These are phyloP conservation scores for Pseudotriccus pelzelni DNA, from an alignment of 2,797 vertebrate species.

Conservation along the genomic window DNA sequence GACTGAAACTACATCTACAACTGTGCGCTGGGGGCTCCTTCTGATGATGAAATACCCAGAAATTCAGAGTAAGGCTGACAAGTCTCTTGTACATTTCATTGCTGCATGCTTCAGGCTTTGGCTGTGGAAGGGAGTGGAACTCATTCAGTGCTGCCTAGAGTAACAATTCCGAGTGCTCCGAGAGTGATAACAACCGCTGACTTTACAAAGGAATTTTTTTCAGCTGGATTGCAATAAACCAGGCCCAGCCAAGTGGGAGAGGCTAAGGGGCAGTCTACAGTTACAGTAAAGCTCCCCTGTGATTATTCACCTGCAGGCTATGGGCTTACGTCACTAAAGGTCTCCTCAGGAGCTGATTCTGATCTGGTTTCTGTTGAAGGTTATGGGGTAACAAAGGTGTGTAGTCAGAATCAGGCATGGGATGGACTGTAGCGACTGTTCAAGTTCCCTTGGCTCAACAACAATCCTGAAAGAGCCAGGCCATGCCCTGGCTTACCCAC, in stretches of 20 bases:
- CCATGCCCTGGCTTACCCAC: background rate
- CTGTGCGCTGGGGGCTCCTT: conserved; percentile 74
- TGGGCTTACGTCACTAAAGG: background rate
- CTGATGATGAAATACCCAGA: conserved; percentile 77
- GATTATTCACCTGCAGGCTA: background rate
- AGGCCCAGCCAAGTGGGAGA: conserved; percentile 21
- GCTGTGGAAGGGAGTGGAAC: background rate
- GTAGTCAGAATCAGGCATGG: background rate
- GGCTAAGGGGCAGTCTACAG: background rate
- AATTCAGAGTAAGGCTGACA: conserved; percentile 68
- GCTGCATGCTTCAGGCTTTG: background rate
- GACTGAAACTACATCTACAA: conserved; percentile 75
- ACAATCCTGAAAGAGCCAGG: background rate
- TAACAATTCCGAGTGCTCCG: background rate
- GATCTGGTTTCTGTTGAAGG: conserved; percentile 26
- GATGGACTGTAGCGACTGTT: background rate
- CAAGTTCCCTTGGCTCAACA: background rate
- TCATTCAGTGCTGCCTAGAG: background rate
- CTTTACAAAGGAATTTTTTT: conserved; percentile 42
- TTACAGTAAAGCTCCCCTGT: background rate
- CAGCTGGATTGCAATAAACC: conserved; percentile 7
- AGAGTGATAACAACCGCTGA: background rate
- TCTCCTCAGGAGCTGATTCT: conserved; percentile 42
- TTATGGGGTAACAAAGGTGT: background rate
- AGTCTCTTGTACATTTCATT: background rate